phyloP scores from a whole-genome alignment of 2,797 vertebrate species.

The Falco columbarius region DNA sequence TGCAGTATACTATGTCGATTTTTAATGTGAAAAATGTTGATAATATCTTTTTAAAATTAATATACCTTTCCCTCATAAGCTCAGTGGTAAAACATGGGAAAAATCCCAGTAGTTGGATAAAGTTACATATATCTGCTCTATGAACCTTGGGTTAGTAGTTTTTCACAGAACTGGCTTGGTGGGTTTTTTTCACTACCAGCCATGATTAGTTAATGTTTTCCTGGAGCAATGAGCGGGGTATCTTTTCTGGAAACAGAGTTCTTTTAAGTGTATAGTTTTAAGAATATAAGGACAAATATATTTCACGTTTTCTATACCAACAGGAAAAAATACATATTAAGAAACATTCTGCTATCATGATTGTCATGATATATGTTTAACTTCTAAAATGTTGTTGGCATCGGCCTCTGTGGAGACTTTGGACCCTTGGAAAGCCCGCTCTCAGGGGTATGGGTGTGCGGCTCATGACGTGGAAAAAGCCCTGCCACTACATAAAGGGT shows the following conservation, averaged over 20 bases:
- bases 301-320: not conserved
- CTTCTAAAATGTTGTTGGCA: not conserved
- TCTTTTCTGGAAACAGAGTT: not conserved
- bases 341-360: not conserved
- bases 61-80: not conserved
- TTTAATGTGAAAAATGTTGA: not conserved
- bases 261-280: not conserved
- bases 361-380: rapidly evolving
- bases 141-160: not conserved
- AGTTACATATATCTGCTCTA: not conserved
- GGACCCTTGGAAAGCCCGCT: not conserved
- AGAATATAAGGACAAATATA: not conserved
- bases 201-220: not conserved
- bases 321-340: not conserved
- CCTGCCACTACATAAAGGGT: rapidly evolving
- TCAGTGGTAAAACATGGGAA: not conserved
- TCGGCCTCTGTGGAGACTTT: not conserved
- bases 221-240: not conserved
- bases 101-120: not conserved
- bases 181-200: not conserved
- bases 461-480: not conserved
- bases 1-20: not conserved
- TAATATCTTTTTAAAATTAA: not conserved
- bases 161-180: not conserved
- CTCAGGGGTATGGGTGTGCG: not conserved